A percentile compares a stretch with the other conserved stretches of the same genome.
These are phyloP conservation scores for Leucozona laternaria DNA, from an alignment of 2,888 invertebrate species.

Conservation along the genomic window DNA sequence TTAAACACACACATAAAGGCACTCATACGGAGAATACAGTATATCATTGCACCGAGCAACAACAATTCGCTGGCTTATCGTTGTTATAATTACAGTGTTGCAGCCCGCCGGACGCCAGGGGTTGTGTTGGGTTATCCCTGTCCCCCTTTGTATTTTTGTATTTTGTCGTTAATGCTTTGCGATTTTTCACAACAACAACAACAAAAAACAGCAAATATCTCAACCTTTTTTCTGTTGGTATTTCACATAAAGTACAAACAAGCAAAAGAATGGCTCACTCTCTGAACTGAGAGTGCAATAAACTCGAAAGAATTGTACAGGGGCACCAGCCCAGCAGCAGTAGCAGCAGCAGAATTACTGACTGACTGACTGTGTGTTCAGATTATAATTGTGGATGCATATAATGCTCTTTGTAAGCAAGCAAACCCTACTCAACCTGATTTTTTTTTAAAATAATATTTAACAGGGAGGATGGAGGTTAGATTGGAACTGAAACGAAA, in stretches of 20 bases:
- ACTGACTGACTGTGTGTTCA: neutral
- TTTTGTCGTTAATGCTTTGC: slow-evolving; percentile 21
- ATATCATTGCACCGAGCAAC: slow-evolving; percentile 16
- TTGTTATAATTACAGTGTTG: slow-evolving; percentile 58
- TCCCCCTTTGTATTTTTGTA: neutral
- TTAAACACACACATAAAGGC: slow-evolving; percentile 16
- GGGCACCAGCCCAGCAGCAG: slow-evolving; percentile 34
- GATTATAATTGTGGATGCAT: slow-evolving; percentile 9
- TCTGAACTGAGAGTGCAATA: slow-evolving; percentile 57
- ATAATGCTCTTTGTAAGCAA: slow-evolving; percentile 12
- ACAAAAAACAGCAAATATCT: slow-evolving; percentile 35
- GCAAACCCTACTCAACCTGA: slow-evolving; percentile 47
- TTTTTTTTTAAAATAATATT: slow-evolving; percentile 31
- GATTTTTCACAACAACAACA: slow-evolving; percentile 47
- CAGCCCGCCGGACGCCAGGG: slow-evolving; percentile 37
- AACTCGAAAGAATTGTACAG: slow-evolving; percentile 68
- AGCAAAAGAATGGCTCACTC: slow-evolving; percentile 51
- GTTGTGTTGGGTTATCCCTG: slow-evolving; percentile 32
- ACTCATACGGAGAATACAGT: slow-evolving; percentile 36
- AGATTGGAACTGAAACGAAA: slow-evolving; percentile 21
- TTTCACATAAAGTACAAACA: slow-evolving; percentile 54
- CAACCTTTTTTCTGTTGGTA: slow-evolving; percentile 31
- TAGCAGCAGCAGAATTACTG: slow-evolving; percentile 18
- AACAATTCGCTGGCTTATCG: slow-evolving; percentile 12
- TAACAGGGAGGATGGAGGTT: slow-evolving; percentile 55